Base-by-base conservation (phyloP, 2,113 vertebrate species). In the Pycnonotus jocosus region DNA sequence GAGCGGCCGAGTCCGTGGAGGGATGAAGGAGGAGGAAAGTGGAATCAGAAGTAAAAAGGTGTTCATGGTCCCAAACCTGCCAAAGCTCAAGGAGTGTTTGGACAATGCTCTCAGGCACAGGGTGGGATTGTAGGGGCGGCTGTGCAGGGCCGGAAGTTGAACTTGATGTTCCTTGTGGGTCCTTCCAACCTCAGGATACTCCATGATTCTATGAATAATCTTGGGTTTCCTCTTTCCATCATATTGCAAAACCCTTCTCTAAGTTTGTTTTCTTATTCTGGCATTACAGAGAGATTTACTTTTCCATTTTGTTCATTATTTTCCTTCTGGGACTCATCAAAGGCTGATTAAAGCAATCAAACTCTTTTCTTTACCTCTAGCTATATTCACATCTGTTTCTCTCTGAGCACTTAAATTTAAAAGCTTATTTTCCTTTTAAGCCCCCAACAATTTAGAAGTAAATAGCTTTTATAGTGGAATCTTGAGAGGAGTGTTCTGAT, bases 1-100 rank as follows among this genome's bases (percentile, higher is more conserved):
- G 1, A 71, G 23, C 1, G 0, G 53, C 23, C 1, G 6, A 56
- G 76, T 21, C 42, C 76, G 15, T 12, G 20, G 19, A 33, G 38
- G n/a, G 22, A 15, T 33, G 25, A 20, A 54, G 48, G 25, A 33
- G 18, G 17, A 25, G 6, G 40, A 30, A 90, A 25, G 35, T 23
- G 45, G 45, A 51, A 60, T 48, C 30, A 47, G 58, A 81, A n/a
- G 21, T 24, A 33, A 64, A 80, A 76, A 68, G 8, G 15, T 27
- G 6, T 27, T n/a, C 24, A 16, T 22, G 31, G 35, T 22, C 50
- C 37, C 58, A 42, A 50, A 31, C 6, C 57, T 47, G 31, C 31
- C 66, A 72, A 50, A 31, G 66, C 50, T 80, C 2, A 0, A 33
- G 27, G 27, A 44, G 18, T 5, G 12, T 24, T 65, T 65, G 68